Evolutionary conservation across 2,888 invertebrate species (phyloP), one percentile per base, ranked within the genome.

Genomic region (Cinara cedri): DNA sequence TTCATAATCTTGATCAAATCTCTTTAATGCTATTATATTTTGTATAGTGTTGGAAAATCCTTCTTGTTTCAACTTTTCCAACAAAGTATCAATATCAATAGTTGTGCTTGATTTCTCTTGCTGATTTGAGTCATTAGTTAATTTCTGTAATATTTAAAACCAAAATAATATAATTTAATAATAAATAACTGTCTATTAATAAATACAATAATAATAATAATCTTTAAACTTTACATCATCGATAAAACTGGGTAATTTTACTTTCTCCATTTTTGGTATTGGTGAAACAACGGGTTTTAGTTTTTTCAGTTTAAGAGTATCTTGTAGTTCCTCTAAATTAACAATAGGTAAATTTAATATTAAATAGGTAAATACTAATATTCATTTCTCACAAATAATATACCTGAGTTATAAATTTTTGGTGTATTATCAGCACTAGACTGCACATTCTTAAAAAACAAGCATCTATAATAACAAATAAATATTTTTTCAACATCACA

Each of bases 11-110:
- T 78, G 68, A 42, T 68, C 34, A 49, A 78, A 78, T 42, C 78
- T 78, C 13, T 78, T 78, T 1, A 78, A 24, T 6, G 60, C 78
- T 34, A 78, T 78, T 51, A 78, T 78, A 34, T 78, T 78, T 34
- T 78, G 78, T 9, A 78, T 78, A 11, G 78, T 60, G 3, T 78
- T 78, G 2, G 49, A 60, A 70, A 13, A 78, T 21, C 78, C 78
- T 19, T 70, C 19, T 11, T 49, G 9, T 8, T 8, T n/a, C 3
- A 78, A 68, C 54, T 49, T 78, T 51, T 68, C 34, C 16, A 78
- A 63, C n/a, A 74, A 54, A 16, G 16, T n/a, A 44, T 74, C 74
- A 2, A 63, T 74, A 51, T 74, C 72, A 42, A 34, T 74, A 11
- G 21, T 19, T 6, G 8, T n/a, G 26, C 34, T 62, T 21, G 42